Evolutionary conservation across 1,140 invertebrate species (phyloP).

Genomic region (Saccostrea cuccullata): DNA sequence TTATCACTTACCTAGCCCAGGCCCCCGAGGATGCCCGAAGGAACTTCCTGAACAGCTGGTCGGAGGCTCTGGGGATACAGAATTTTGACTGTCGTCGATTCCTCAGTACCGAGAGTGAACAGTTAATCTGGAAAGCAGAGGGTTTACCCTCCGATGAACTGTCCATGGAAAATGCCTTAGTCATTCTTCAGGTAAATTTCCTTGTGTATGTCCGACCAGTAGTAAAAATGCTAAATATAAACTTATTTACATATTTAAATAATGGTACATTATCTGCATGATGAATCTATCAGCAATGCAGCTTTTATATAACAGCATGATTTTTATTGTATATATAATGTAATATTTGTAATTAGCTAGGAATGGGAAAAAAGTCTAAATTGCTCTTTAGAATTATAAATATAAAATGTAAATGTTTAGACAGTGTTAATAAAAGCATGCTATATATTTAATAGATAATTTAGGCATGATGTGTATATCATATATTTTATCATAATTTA

Average conservation of each 20-base stretch:
- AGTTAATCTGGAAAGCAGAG: slow-evolving; percentile 91
- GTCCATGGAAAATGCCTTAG: slow-evolving; percentile 90
- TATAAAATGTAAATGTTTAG: not conserved
- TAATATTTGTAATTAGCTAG: not conserved
- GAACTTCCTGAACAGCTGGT: slow-evolving; percentile 82
- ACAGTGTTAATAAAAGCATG: not conserved
- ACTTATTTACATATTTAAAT: not conserved
- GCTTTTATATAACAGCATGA: not conserved
- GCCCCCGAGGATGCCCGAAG: slow-evolving; percentile 85
- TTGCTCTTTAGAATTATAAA: not conserved
- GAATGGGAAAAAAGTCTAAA: not conserved
- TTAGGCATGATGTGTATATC: not conserved
- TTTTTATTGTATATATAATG: not conserved
- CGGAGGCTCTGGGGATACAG: slow-evolving; percentile 78
- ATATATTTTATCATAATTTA: not conserved
- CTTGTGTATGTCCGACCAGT: not conserved
- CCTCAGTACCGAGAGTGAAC: slow-evolving; percentile 87
- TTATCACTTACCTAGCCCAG: slow-evolving; percentile 87
- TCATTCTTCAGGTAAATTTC: slow-evolving; percentile 85
- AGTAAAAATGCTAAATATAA: not conserved
- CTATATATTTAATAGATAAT: no score
- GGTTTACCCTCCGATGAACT: slow-evolving; percentile 89
- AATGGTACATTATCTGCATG: not conserved
- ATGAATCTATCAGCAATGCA: not conserved
- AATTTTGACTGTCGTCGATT: slow-evolving; percentile 86